Evolutionary conservation across 1,140 invertebrate species (phyloP), one percentile per base, ranked within the genome.

Genomic region (Diorhabda carinulata): DNA sequence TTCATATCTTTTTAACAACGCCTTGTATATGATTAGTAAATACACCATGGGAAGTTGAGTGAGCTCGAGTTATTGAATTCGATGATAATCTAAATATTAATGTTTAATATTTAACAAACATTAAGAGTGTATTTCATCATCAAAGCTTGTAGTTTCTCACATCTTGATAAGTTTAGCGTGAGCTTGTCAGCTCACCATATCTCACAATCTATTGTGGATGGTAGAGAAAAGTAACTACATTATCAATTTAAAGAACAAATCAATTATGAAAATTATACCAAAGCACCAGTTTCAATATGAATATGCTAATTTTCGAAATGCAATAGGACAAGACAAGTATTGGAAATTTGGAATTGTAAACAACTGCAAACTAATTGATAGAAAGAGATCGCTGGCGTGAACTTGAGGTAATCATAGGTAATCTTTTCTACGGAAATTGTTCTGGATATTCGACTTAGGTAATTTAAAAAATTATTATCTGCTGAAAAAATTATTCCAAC

Each of bases 211-310:
- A 25, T 60, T 60, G 61, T 6, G 61, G 25, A 40, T 62, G 61
- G 25, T 42, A 9, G 43, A 43, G 43, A 40, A 42, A n/a, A 42
- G 6, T 10, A 43, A 43, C 43, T 42, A 43, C 59, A 57, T 66
- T 57, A 66, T 57, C 64, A 25, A 43, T 41, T 66, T 66, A 62
- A 62, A 43, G 43, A 41, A 62, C 61, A 62, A 62, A 62, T 62
- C 61, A 62, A 62, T 62, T 62, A 62, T 62, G 61, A 62, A 62
- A 62, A 62, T 62, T 62, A 62, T 62, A 62, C 43, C 43, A 62
- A n/a, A 43, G 61, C 4, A 43, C 43, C 61, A 43, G 43, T 62
- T 62, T 62, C 42, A 40, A 66, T 41, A 66, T 57, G 56, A 65
- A 65, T 52, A 56, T 56, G 45, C 40, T 65, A 65, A 52, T 57